phyloP scores from a whole-genome alignment of 2,888 invertebrate species.

The Amiota minor region DNA sequence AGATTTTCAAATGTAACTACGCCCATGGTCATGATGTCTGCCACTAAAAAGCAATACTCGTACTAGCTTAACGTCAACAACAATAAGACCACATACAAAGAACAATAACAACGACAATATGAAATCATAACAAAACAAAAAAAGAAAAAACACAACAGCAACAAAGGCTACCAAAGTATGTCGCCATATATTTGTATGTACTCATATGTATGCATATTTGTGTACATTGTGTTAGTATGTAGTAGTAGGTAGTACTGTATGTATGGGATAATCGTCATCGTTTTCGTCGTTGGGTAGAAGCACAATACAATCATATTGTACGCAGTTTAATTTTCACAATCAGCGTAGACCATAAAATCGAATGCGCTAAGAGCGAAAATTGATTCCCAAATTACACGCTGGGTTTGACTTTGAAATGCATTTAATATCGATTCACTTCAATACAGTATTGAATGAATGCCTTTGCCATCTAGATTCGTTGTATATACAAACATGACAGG shows the following conservation, averaged over 20 bases:
- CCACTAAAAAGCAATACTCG: slow-evolving; percentile 29
- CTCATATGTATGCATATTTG: too few species aligned
- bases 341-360: slow-evolving; percentile 41
- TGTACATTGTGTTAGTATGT: too few species aligned
- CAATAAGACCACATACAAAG: slow-evolving; percentile 3
- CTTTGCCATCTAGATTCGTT: too few species aligned
- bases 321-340: slow-evolving; percentile 38
- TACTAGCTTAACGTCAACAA: slow-evolving; percentile 26
- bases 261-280: too few species aligned
- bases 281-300: background rate
- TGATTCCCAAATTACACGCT: slow-evolving; percentile 38
- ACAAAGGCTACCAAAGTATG: slow-evolving; percentile 24
- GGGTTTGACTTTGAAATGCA: slow-evolving; percentile 21
- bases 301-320: slow-evolving; percentile 28
- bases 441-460: too few species aligned
- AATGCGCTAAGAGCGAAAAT: slow-evolving; percentile 45
- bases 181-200: slow-evolving; percentile 24
- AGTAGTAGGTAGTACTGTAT: too few species aligned
- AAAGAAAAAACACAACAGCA: background rate
- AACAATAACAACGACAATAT: slow-evolving; percentile 16
- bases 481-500: too few species aligned
- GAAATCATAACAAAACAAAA: slow-evolving; percentile 10
- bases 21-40: too few species aligned
- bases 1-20: too few species aligned
- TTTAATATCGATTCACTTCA: too few species aligned